Conservation (phyloP, 2,888 invertebrate genomes). For the Pristionchus maxplancki region DNA sequence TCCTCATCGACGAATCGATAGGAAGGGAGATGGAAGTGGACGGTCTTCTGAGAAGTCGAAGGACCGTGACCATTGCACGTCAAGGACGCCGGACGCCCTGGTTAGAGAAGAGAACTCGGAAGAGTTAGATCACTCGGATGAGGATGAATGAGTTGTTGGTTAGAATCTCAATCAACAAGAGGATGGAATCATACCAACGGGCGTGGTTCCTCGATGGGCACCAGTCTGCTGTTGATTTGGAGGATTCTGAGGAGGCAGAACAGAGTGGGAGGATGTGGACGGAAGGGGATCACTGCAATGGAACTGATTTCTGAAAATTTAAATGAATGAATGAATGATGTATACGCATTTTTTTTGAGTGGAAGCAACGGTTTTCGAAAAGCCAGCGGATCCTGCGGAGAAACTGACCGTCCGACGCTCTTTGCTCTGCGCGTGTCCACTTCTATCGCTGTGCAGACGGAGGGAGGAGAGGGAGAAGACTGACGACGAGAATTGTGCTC, state of each 20-base stretch:
- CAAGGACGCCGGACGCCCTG: constrained; percentile 43
- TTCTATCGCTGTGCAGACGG: constrained; percentile 1
- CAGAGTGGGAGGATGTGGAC: not conserved
- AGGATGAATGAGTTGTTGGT: not conserved
- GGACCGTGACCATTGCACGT: constrained; percentile 39
- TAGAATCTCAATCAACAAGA: not conserved
- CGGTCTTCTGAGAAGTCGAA: constrained; percentile 43
- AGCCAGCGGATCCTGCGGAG: too few relatives aligned
- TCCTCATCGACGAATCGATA: constrained; percentile 68
- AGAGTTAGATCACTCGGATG: not conserved
- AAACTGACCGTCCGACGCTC: constrained; percentile 46
- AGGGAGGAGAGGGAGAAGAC: constrained; percentile 39
- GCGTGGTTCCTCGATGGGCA: constrained; percentile 19
- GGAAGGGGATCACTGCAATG: constrained; percentile 44
- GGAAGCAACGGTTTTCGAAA: too few relatives aligned
- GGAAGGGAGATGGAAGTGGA: constrained; percentile 70
- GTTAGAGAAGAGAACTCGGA: not conserved
- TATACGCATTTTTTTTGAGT: too few relatives aligned
- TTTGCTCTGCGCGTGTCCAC: constrained; percentile 44
- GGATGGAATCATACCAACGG: constrained; percentile 12
- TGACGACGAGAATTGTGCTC: constrained; percentile 20
- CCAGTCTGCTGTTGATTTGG: not conserved
- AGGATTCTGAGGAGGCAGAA: not conserved
- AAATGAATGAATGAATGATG: too few relatives aligned
- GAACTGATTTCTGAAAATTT: not conserved